Evolutionary conservation across 2,888 invertebrate species (phyloP).

Genomic region (Agelastica alni): DNA sequence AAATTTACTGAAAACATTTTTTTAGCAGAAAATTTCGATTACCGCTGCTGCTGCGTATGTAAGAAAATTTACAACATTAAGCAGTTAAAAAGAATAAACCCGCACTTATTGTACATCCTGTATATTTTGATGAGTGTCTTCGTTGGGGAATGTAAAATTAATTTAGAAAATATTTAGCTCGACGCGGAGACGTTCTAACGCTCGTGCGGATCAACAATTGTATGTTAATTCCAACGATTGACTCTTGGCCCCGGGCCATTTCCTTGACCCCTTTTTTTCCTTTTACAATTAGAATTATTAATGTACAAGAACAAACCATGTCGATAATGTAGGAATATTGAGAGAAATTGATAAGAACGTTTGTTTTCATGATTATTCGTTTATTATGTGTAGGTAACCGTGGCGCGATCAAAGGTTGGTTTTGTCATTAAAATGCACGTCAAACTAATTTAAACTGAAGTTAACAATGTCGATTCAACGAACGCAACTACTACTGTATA

Average conservation of each 20-base stretch:
- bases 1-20: too few relatives aligned
- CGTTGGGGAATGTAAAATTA: too few relatives aligned
- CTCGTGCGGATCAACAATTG: constrained; percentile 35
- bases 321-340: constrained; percentile 20
- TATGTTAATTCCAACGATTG: constrained; percentile 46
- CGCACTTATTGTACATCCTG: too few relatives aligned
- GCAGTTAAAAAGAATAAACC: too few relatives aligned
- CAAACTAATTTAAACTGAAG: too few relatives aligned
- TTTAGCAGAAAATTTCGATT: too few relatives aligned
- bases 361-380: constrained; percentile 7
- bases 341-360: constrained; percentile 12
- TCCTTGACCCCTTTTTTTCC: constrained; percentile 46
- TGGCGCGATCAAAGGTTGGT: background rate
- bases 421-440: too few relatives aligned
- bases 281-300: constrained; percentile 28
- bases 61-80: too few relatives aligned
- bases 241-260: constrained; percentile 47
- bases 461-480: too few relatives aligned
- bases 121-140: too few relatives aligned
- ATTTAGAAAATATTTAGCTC: constrained; percentile 18
- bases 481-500: too few relatives aligned
- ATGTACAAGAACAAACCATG: constrained; percentile 28
- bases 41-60: too few relatives aligned
- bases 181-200: constrained; percentile 14
- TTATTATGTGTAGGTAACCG: background rate